These are phyloP conservation scores for Pocillopora verrucosa DNA, from an alignment of 64 coral and sea anemone species.

Conservation along the genomic window DNA sequence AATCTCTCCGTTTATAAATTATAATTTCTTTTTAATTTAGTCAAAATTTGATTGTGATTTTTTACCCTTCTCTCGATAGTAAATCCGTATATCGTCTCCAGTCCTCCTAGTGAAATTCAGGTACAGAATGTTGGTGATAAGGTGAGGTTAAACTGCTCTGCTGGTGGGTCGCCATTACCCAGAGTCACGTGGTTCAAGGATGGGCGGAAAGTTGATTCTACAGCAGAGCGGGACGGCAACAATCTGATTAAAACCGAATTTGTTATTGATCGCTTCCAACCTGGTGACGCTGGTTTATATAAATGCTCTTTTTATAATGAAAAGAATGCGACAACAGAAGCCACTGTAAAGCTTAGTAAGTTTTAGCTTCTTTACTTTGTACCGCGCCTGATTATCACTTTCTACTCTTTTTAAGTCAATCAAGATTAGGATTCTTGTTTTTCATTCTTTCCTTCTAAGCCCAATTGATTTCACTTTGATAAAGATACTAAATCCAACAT, in stretches of 20 bases:
- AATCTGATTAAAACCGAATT: background rate
- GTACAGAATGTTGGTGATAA: background rate
- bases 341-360: background rate
- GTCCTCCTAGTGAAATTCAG: background rate
- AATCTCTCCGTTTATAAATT: too few species aligned
- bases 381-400: background rate
- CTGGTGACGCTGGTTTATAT: background rate
- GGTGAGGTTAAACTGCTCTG: background rate
- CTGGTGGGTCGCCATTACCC: background rate
- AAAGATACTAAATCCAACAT: too few species aligned
- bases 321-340: background rate
- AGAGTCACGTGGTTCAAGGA: background rate
- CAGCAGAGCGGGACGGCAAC: background rate
- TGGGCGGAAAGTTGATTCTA: background rate
- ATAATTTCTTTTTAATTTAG: too few species aligned
- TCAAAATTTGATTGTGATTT: too few species aligned
- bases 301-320: background rate
- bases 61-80: background rate
- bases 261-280: background rate
- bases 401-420: background rate
- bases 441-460: too few species aligned
- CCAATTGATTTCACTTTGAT: too few species aligned
- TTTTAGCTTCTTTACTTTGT: too few species aligned
- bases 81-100: background rate
- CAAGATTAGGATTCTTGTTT: too few species aligned